Evolutionary conservation across 2,113 vertebrate species (phyloP).

Genomic region (Myrmecophaga tridactyla): DNA sequence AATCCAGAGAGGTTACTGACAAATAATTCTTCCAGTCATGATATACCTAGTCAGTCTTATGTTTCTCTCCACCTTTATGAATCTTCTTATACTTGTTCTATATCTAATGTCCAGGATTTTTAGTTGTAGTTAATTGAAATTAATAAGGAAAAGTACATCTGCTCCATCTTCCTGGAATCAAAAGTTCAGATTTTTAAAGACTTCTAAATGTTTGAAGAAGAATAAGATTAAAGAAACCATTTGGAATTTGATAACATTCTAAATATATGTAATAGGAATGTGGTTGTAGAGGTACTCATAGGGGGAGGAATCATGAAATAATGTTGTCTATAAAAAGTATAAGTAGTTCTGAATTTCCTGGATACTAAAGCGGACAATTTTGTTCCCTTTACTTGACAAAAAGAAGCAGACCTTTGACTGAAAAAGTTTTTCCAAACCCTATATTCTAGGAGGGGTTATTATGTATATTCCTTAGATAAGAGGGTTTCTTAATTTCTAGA

Average conservation of each 20-base stretch:
- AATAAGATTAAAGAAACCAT: neutral
- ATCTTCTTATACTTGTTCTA: neutral
- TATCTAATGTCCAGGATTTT: neutral
- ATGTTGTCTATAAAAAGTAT: neutral
- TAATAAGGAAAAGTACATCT: neutral
- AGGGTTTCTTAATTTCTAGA: neutral
- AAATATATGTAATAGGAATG: neutral
- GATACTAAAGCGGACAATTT: neutral
- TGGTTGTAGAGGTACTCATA: neutral
- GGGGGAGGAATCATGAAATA: neutral
- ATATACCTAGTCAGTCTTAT: neutral
- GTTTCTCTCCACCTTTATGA: neutral
- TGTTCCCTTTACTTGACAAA: neutral
- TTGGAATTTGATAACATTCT: neutral
- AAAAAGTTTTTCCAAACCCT: neutral
- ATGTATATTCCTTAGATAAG: neutral
- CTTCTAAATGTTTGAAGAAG: neutral
- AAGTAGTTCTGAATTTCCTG: neutral
- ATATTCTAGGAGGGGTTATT: neutral
- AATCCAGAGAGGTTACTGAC: neutral
- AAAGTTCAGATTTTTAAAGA: neutral
- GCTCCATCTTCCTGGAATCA: neutral
- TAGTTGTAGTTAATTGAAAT: neutral
- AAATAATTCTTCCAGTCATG: neutral
- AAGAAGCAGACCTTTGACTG: neutral